These are phyloP conservation scores for Carpatolechia fugitivella DNA, from an alignment of 2,888 invertebrate species.

Conservation along the genomic window DNA sequence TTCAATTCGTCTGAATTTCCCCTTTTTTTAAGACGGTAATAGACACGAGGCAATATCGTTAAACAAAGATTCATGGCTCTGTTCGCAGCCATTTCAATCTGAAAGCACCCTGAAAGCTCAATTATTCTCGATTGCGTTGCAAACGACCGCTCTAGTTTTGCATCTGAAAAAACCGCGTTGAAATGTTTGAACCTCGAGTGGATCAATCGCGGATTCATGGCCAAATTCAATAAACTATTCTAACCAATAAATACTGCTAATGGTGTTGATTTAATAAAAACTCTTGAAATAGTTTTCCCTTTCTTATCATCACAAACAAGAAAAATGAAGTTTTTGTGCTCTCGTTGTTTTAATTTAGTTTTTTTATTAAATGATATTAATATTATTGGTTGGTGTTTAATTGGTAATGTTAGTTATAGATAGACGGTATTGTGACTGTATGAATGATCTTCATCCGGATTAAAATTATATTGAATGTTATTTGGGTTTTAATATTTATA, in stretches of 20 bases:
- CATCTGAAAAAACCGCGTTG: constrained; percentile 9
- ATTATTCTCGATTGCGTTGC: constrained; percentile 17
- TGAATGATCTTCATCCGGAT: too few species aligned
- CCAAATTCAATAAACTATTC: not conserved
- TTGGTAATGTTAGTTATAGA: too few species aligned
- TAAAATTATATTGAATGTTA: too few species aligned
- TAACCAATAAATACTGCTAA: not conserved
- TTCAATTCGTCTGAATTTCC: not conserved
- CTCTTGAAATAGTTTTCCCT: too few species aligned
- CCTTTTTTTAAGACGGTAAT: not conserved
- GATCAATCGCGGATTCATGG: not conserved
- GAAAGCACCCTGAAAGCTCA: constrained; percentile 9
- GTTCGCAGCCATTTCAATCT: constrained; percentile 8
- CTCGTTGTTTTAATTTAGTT: too few species aligned
- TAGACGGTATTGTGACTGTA: too few species aligned
- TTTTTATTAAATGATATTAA: too few species aligned
- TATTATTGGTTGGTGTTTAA: too few species aligned
- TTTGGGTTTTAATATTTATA: too few species aligned
- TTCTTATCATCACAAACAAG: too few species aligned
- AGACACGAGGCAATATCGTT: constrained; percentile 15
- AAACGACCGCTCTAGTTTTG: constrained; percentile 5
- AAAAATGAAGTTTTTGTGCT: too few species aligned
- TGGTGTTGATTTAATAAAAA: too few species aligned
- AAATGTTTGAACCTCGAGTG: not conserved
- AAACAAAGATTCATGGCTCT: constrained; percentile 20